Evolutionary conservation across 2,113 vertebrate genomes (phyloP).

Genomic region (Synodontis membranacea): DNA sequence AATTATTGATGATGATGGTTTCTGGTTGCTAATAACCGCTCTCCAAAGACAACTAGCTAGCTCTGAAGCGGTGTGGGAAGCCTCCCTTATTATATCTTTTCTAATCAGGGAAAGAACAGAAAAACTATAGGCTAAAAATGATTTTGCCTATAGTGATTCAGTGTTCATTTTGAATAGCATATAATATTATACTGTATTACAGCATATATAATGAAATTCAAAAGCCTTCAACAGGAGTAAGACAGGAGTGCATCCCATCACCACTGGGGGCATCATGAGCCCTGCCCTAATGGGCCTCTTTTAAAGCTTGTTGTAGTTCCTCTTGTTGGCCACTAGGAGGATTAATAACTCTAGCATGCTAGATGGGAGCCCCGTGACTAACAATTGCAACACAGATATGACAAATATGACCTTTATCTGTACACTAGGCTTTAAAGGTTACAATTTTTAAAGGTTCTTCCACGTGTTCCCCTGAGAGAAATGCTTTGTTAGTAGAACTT

Average conservation of each 20-base stretch:
- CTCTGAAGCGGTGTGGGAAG: neutral
- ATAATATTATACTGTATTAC: no score
- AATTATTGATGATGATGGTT: no score
- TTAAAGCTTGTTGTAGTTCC: neutral
- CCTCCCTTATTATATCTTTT: neutral
- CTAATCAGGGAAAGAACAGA: neutral
- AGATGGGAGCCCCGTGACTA: neutral
- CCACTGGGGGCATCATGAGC: neutral
- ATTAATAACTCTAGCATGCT: neutral
- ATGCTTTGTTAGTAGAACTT: neutral
- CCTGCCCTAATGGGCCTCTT: neutral
- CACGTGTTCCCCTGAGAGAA: neutral
- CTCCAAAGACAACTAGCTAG: neutral
- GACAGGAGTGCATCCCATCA: no score
- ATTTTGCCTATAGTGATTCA: no score
- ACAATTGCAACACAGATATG: neutral
- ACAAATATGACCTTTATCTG: neutral
- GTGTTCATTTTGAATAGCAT: neutral
- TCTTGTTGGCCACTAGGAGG: neutral
- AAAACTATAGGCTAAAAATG: neutral
- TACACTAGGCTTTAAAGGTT: neutral
- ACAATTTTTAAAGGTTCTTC: neutral
- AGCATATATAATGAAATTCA: neutral
- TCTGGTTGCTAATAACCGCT: neutral
- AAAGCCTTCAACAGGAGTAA: neutral